Conservation (phyloP, 2,797 vertebrate genomes). For the Acipenser transmontanus region DNA sequence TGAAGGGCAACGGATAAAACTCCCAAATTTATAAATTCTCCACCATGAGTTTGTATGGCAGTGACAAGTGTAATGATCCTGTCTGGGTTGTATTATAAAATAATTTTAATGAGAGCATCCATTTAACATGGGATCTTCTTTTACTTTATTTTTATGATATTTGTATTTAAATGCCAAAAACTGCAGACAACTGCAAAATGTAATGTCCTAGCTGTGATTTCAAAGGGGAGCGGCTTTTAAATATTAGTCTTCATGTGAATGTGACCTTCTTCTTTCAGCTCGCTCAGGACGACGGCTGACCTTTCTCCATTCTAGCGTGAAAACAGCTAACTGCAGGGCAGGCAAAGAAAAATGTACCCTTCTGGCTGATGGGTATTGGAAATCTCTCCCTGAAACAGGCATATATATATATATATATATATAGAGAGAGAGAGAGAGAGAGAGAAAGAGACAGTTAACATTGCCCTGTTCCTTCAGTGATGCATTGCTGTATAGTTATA, state of each 20-base stretch:
- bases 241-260: not conserved
- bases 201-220: not conserved
- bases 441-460: not conserved
- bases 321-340: slow-evolving; percentile 6
- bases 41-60: too few species aligned
- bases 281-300: not conserved
- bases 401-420: not conserved
- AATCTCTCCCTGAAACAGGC: not conserved
- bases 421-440: not conserved
- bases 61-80: too few species aligned
- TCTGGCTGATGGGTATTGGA: slow-evolving; percentile 3
- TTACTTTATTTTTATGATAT: too few species aligned
- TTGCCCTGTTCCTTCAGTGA: not conserved
- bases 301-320: slow-evolving; percentile 1
- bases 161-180: not conserved
- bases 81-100: too few species aligned
- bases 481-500: not conserved
- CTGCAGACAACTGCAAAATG: not conserved
- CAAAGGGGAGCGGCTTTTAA: not conserved
- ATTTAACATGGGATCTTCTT: too few species aligned
- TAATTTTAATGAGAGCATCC: too few species aligned
- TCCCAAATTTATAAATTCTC: too few species aligned
- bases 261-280: slow-evolving; percentile 5
- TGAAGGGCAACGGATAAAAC: too few species aligned
- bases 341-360: slow-evolving; percentile 3